Percentiles rank a stretch among this genome's conserved stretches.
phyloP scores from a whole-genome alignment of 35 echinoderm and acorn worm genomes.

The Chiridota heheva region DNA sequence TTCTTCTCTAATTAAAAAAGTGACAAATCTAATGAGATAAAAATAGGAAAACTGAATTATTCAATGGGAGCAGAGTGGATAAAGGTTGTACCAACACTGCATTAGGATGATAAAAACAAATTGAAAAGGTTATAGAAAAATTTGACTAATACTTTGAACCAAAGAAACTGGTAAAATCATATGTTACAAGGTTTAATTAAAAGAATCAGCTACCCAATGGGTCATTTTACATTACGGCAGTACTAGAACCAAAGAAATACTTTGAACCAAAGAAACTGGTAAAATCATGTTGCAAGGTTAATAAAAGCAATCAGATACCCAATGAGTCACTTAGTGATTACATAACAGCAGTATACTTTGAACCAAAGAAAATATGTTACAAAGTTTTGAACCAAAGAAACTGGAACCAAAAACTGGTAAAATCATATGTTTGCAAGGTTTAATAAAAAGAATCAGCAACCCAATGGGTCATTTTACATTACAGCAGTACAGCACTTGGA shows the following conservation, averaged over 20 bases:
- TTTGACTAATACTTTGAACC: conserved; percentile 48
- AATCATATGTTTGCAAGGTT: conserved; percentile 37
- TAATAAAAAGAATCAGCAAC: conserved; percentile 18
- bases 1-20: background rate
- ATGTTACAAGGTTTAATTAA: conserved; percentile 36
- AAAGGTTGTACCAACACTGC: conserved; percentile 16
- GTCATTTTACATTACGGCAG: conserved; percentile 22
- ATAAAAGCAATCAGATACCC: background rate
- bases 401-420: no score
- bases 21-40: background rate
- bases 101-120: background rate
- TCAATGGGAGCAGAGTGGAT: conserved; percentile 30
- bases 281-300: conserved; percentile 13
- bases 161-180: conserved; percentile 48
- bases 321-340: no score
- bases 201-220: conserved; percentile 26
- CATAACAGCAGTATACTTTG: no score
- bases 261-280: conserved; percentile 52
- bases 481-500: no score
- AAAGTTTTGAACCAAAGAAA: background rate
- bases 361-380: no score
- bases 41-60: conserved; percentile 21
- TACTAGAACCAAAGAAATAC: conserved; percentile 36
- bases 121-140: conserved; percentile 27
- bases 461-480: conserved; percentile 35